These are phyloP conservation scores for Ichneumon xanthorius DNA, from an alignment of 2,888 invertebrate species.

Conservation along the genomic window DNA sequence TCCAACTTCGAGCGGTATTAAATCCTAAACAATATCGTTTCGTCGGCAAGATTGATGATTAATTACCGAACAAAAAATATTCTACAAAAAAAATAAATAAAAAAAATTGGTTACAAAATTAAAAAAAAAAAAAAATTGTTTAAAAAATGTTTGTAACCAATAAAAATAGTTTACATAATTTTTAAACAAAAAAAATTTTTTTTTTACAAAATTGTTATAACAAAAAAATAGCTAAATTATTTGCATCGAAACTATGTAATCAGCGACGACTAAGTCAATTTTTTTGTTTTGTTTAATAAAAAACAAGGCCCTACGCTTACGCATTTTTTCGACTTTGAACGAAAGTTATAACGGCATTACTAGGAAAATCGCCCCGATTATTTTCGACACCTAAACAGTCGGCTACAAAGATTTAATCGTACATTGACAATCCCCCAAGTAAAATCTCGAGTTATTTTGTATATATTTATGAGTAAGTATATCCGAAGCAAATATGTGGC, in stretches of 20 bases:
- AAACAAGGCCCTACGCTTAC: too few species aligned
- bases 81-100: not conserved
- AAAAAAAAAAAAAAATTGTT: not conserved
- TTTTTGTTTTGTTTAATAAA: too few species aligned
- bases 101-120: not conserved
- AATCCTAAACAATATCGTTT: conserved; percentile 17
- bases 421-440: not conserved
- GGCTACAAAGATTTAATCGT: not conserved
- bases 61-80: not conserved
- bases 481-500: conserved; percentile 23
- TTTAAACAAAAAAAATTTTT: too few species aligned
- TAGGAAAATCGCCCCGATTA: too few species aligned
- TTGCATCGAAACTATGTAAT: too few species aligned
- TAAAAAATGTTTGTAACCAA: not conserved
- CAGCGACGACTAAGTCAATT: too few species aligned
- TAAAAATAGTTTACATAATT: not conserved
- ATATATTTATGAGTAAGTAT: not conserved
- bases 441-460: not conserved
- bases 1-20: not conserved
- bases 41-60: not conserved
- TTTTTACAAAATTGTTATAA: too few species aligned
- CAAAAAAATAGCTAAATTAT: too few species aligned
- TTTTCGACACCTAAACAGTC: too few species aligned
- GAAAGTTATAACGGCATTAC: too few species aligned
- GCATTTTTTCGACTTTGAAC: too few species aligned